Evolutionary conservation across 2,113 vertebrate genomes (phyloP).

Genomic region (Rynchops niger): DNA sequence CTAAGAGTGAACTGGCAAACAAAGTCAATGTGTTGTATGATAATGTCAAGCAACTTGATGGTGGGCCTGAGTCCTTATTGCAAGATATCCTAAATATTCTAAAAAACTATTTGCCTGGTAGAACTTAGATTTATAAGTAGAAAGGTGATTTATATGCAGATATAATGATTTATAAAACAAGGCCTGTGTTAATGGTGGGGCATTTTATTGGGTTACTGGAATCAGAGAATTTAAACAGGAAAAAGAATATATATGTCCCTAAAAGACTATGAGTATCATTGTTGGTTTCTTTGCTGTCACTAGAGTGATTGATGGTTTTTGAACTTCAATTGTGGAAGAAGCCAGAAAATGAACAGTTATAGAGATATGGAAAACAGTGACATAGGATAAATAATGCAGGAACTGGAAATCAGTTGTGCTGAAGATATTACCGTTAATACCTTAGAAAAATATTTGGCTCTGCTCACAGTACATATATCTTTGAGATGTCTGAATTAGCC

Average conservation of each 20-base stretch:
- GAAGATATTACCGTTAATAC: conserved; percentile 10
- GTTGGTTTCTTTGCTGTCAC: background rate
- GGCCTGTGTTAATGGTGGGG: background rate
- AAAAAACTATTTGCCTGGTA: background rate
- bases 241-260: background rate
- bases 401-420: conserved; percentile 9
- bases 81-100: background rate
- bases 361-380: background rate
- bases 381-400: background rate
- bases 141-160: background rate
- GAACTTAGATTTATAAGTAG: background rate
- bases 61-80: background rate
- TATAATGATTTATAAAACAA: background rate
- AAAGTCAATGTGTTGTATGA: background rate
- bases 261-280: background rate
- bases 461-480: background rate
- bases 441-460: conserved; percentile 2
- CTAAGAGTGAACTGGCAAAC: background rate
- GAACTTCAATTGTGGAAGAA: background rate
- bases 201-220: background rate
- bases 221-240: background rate
- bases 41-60: background rate
- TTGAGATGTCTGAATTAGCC: background rate
- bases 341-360: background rate
- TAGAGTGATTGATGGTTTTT: background rate